Evolutionary conservation across 2,113 vertebrate genomes (phyloP).

Genomic region (Carassius gibelio): DNA sequence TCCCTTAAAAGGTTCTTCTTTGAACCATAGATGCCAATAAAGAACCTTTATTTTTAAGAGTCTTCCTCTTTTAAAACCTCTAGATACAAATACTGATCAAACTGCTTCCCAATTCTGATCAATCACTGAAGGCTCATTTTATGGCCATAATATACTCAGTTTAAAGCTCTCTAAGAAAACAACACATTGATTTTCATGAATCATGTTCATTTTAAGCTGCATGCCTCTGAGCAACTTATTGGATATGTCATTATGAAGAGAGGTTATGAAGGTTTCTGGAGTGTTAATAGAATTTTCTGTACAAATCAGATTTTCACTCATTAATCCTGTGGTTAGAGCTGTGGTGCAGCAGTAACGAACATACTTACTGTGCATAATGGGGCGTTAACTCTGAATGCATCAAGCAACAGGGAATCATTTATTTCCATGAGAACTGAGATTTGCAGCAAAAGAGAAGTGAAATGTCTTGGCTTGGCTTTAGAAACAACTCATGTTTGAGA

Average conservation of each 20-base stretch:
- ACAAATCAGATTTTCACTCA: conserved; percentile 18
- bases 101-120: neutral
- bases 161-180: conserved; percentile 4
- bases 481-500: neutral
- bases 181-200: neutral
- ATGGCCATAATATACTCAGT: neutral
- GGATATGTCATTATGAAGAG: conserved; percentile 3
- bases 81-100: neutral
- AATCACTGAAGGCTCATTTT: neutral
- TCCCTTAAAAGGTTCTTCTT: neutral
- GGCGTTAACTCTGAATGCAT: neutral
- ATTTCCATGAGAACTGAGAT: neutral
- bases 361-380: neutral
- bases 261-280: neutral
- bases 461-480: neutral
- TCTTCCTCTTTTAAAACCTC: neutral
- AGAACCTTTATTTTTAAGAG: neutral
- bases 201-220: conserved; percentile 7
- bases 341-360: neutral
- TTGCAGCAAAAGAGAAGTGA: neutral
- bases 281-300: neutral
- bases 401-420: neutral
- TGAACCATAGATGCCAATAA: neutral
- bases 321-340: neutral
- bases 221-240: conserved; percentile 1